Evolutionary conservation across 2,113 vertebrate genomes (phyloP).

Genomic region (Brachypodius melanocephalos): DNA sequence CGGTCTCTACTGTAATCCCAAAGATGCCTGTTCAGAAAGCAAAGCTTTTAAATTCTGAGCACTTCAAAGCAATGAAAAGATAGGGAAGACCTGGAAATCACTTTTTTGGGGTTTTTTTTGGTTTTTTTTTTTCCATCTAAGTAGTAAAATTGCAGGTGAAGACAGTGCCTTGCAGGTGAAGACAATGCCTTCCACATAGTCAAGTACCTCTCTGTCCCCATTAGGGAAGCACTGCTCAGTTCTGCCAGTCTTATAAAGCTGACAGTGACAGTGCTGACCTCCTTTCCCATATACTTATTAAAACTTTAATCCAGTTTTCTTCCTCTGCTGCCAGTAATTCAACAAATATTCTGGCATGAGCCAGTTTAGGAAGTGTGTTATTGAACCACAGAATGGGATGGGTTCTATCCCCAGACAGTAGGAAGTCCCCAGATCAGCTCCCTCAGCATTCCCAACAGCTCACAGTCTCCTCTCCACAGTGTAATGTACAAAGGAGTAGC

Average conservation of each 20-base stretch:
- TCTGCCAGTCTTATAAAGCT: not conserved
- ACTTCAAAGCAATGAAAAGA: not conserved
- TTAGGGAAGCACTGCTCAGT: not conserved
- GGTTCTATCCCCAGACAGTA: not conserved
- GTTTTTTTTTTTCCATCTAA: not conserved
- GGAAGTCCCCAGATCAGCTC: not conserved
- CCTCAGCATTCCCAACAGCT: not conserved
- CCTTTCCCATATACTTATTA: not conserved
- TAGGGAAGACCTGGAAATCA: not conserved
- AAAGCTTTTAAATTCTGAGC: not conserved
- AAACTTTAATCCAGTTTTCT: constrained; percentile 8
- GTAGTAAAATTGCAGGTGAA: not conserved
- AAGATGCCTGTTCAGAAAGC: not conserved
- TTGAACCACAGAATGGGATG: not conserved
- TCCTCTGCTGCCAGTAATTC: not conserved
- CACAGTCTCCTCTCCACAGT: not conserved
- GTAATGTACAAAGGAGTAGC: not conserved
- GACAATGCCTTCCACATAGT: not conserved
- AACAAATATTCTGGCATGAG: not conserved
- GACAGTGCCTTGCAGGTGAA: not conserved
- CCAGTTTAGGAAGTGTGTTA: not conserved
- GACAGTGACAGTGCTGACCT: not conserved
- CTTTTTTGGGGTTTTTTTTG: not conserved
- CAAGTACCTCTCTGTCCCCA: not conserved
- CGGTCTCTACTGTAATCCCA: not conserved